phyloP scores from a whole-genome alignment of 2,113 vertebrate genomes.

The Grantiella picta region DNA sequence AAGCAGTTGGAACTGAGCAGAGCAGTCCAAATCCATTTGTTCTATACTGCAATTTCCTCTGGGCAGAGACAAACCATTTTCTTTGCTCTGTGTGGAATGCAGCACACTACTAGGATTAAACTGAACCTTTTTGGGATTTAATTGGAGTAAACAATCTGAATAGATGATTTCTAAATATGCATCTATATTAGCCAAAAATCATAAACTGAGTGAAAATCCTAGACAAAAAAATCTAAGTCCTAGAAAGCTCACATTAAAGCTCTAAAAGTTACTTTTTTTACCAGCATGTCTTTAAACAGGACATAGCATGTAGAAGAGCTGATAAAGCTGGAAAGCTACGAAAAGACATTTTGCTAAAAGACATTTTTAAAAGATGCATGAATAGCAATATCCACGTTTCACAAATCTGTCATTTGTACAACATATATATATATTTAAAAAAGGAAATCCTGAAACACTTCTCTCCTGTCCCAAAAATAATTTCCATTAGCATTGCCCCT shows the following conservation, averaged over 20 bases:
- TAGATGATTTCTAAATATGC: background rate
- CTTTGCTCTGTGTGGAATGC: background rate
- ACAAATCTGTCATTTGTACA: background rate
- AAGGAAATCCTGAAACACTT: background rate
- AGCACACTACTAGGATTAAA: background rate
- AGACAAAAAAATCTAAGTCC: background rate
- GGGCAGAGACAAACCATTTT: conserved; percentile 4
- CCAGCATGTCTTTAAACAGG: background rate
- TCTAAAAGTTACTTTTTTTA: background rate
- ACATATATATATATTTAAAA: background rate
- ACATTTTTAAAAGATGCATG: background rate
- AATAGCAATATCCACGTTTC: background rate
- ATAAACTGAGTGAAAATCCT: background rate
- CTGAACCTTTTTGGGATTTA: background rate
- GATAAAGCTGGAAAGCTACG: background rate
- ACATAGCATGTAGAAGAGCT: background rate
- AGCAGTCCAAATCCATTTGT: conserved; percentile 3
- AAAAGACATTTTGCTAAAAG: background rate
- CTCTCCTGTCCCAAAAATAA: background rate
- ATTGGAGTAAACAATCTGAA: background rate
- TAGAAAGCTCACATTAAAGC: background rate
- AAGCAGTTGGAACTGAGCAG: background rate
- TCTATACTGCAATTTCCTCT: background rate
- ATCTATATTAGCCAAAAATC: background rate
- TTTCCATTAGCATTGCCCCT: background rate